These are phyloP conservation scores for Conchocele bisecta DNA, from an alignment of 2,888 invertebrate genomes.

Conservation along the genomic window DNA sequence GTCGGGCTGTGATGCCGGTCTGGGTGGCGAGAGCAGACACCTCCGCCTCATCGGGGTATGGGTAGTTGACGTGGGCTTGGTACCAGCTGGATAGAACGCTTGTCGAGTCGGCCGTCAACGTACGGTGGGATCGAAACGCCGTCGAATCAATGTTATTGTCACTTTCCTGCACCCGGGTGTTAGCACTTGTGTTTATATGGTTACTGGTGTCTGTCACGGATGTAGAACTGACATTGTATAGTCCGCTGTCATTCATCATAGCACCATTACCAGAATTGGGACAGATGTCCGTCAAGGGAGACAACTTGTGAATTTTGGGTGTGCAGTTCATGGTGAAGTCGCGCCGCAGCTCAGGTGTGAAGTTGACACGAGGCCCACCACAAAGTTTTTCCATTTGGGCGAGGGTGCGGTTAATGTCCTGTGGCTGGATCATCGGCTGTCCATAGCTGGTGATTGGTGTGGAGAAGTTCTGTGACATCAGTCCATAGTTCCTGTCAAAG, in stretches of 20 bases:
- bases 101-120: conserved; percentile 59
- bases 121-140: conserved; percentile 46
- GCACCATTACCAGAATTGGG: conserved; percentile 5
- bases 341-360: conserved; percentile 50
- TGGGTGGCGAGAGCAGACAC: conserved; percentile 62
- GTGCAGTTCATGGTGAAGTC: conserved; percentile 30
- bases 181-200: neutral
- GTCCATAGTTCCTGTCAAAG: no score
- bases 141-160: conserved; percentile 13
- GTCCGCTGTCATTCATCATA: neutral
- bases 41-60: conserved; percentile 74
- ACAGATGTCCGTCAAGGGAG: conserved; percentile 19
- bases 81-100: conserved; percentile 71
- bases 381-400: conserved; percentile 50
- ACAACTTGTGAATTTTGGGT: conserved; percentile 24
- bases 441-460: conserved; percentile 5
- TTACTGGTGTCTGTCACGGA: neutral
- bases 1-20: conserved; percentile 66
- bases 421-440: conserved; percentile 14
- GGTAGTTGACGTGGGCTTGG: conserved; percentile 70
- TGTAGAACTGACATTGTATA: neutral
- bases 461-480: no score
- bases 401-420: conserved; percentile 37
- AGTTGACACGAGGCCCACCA: conserved; percentile 39
- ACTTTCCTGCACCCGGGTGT: neutral